Base-by-base conservation (phyloP, 2,113 vertebrate species). In the Sigmodon hispidus region DNA sequence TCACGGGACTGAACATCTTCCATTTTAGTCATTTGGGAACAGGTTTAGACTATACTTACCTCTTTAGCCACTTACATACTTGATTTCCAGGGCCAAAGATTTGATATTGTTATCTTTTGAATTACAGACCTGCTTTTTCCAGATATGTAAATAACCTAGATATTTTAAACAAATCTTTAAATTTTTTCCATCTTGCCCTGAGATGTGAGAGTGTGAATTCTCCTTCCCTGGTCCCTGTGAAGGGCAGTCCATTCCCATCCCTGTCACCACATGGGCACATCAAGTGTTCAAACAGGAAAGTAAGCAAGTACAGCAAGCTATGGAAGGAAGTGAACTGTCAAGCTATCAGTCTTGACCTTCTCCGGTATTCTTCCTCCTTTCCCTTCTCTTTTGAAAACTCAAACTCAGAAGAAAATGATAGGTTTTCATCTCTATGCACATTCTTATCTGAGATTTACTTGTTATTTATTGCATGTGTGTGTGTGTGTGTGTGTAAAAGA, bases 181-280 rank as follows among this genome's bases (percentile, higher is more conserved):
- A 34, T 43, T 43, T 91, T 61, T 87, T 84, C 5, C 55, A 57
- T 75, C 21, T 12, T 57, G 22, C 6, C 5, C 9, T 63, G 21
- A 69, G 50, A 48, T 29, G 40, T 12, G 7, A 45, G 61, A 63
- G 31, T 13, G 26, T 65, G n/a, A 10, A 16, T 55, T 79, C 43
- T 52, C 3, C 34, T 17, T 34, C 59, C 3, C 0, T 2, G 2
- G 13, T 12, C 3, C 0, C 10, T 10, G 2, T 43, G 13, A 15
- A 10, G 29, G 31, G 7, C 10, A 29, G 16, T 50, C 8, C 5
- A 8, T 2, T 9, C 17, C 8, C 3, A 26, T 15, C 34, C 7
- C 3, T 8, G 4, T 12, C 12, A 36, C 11, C n/a, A 81, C 52
- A n/a, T 21, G 24, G 40, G 15, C 6, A 8, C 52, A 10, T 3